A percentile compares a stretch with the other conserved stretches of the same genome.
Evolutionary conservation across 2,113 vertebrate genomes (phyloP).

Genomic region (Sciurus niger): DNA sequence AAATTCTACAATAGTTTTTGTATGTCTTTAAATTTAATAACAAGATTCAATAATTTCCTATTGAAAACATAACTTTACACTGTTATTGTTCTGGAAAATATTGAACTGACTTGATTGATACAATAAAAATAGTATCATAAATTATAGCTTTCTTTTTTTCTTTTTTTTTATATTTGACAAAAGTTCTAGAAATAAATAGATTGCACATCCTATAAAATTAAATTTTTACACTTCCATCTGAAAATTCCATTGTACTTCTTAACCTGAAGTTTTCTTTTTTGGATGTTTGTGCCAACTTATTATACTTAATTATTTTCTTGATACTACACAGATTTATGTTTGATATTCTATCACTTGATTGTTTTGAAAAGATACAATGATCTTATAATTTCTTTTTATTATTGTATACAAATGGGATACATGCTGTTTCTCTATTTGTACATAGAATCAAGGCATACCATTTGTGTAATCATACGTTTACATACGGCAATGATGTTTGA

Average conservation of each 20-base stretch:
- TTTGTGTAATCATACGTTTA: no score
- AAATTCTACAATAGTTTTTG: not conserved
- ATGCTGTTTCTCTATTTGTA: no score
- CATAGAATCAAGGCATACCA: no score
- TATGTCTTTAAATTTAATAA: not conserved
- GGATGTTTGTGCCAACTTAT: not conserved
- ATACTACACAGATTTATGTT: not conserved
- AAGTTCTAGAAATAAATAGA: slow-evolving; percentile 34
- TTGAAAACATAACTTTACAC: not conserved
- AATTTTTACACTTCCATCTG: not conserved
- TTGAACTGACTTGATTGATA: not conserved
- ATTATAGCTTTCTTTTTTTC: not conserved
- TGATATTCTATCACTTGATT: not conserved
- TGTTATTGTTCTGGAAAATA: slow-evolving; percentile 2
- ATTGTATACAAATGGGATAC: no score
- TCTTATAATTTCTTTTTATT: not conserved
- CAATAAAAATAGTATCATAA: not conserved
- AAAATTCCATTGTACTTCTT: not conserved
- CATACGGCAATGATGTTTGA: no score
- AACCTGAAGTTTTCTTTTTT: not conserved
- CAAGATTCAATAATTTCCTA: not conserved
- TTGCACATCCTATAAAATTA: not conserved
- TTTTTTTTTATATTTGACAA: not conserved
- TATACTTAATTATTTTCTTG: slow-evolving; percentile 15
- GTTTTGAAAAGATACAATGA: slow-evolving; percentile 21